Percentiles rank a stretch among this genome's conserved stretches.
These are phyloP conservation scores for Sitodiplosis mosellana DNA, from an alignment of 1,140 invertebrate species.

Conservation along the genomic window DNA sequence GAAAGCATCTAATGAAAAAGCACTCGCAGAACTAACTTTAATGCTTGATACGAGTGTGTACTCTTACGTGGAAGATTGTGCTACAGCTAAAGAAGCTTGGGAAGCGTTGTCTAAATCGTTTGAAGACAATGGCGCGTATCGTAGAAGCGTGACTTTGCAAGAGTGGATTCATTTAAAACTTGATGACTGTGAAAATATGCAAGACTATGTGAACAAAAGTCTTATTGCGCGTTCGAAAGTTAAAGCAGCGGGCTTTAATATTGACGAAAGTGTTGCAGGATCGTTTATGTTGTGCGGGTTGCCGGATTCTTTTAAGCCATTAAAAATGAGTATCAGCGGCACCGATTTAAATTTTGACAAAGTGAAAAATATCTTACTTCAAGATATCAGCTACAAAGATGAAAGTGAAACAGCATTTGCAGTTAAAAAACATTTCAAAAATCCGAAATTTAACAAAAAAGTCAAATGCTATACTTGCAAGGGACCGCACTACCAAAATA, in stretches of 20 bases:
- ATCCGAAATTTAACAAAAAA: too few relatives aligned
- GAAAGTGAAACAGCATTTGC: too few relatives aligned
- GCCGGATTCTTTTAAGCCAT: not conserved
- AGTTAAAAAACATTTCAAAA: too few relatives aligned
- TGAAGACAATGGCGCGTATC: conserved; percentile 11
- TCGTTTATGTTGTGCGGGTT: not conserved
- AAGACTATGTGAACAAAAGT: conserved; percentile 13
- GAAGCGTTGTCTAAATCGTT: conserved; percentile 8
- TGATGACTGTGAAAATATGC: conserved; percentile 7
- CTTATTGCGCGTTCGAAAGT: conserved; percentile 11
- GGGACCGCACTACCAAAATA: too few relatives aligned
- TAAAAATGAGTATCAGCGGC: not conserved
- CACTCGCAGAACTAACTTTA: not conserved
- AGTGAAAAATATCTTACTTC: not conserved
- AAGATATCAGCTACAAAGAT: not conserved
- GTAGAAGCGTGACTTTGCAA: conserved; percentile 12
- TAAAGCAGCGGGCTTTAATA: not conserved
- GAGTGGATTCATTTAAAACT: conserved; percentile 11
- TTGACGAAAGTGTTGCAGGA: not conserved
- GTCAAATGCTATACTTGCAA: too few relatives aligned
- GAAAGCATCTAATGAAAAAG: not conserved
- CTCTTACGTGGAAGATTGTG: not conserved
- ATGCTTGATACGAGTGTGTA: not conserved
- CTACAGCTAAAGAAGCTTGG: conserved; percentile 13
- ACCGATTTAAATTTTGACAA: not conserved